Evolutionary conservation across 2,797 vertebrate genomes (phyloP), one percentile per base, ranked within the genome.

Genomic region (Clamator glandarius): DNA sequence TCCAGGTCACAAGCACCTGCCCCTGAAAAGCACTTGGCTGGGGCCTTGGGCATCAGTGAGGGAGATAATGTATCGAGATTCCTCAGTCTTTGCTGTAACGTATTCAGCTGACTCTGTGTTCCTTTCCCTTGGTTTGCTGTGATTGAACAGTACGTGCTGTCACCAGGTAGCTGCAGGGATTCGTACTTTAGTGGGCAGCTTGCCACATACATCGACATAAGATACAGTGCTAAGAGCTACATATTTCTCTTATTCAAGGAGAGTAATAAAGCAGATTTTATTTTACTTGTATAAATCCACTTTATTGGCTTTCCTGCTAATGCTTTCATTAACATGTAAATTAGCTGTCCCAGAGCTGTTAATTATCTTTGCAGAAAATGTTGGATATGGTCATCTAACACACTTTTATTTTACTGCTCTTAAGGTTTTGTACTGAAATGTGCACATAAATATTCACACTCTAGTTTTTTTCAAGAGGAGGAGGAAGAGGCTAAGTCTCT

Each of bases 311-410:
- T 96, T 92, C 84, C 68, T 81, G 92, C 80, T 76, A 94, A 86
- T 55, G 33, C 91, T 94, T 95, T 91, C 91, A 96, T 97, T 96
- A 96, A 91, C 90, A 93, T 96, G 92, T 95, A 96, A 95, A 97
- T 97, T 88, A 93, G 85, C 91, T 96, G 83, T 95, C 95, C 80
- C 88, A 94, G 87, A 95, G 91, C 93, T 95, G 93, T 91, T 96
- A 79, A 91, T 95, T 95, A 95, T 89, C 90, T 92, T 89, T 80
- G 91, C 89, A 87, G 69, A 90, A 91, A 90, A 87, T 77, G 84
- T 26, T 84, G 78, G 80, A 33, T 78, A 31, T 68, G 70, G 78
- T 51, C 77, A 68, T 93, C 77, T 77, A 72, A 92, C 1, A 0
- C 83, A 74, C 74, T 81, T 39, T 77, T 83, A 95, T 90, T 88